phyloP scores from a whole-genome alignment of 1,140 invertebrate species.

The Apocrypta bakeri region DNA sequence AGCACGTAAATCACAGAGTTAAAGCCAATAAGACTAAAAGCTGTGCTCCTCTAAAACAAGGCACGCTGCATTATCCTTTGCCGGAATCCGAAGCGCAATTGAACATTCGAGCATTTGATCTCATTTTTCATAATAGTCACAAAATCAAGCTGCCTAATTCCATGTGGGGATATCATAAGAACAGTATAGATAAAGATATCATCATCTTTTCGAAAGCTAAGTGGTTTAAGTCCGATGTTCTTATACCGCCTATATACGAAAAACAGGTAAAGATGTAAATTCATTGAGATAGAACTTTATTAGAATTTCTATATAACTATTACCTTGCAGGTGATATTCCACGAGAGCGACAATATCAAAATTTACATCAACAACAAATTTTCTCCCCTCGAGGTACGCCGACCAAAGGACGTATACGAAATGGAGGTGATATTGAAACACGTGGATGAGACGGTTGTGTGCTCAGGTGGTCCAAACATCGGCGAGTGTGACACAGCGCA shows the following conservation, averaged over 20 bases:
- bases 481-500: constrained; percentile 28
- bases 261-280: constrained; percentile 31
- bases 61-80: constrained; percentile 11
- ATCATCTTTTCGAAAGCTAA: constrained; percentile 45
- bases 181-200: constrained; percentile 39
- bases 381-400: constrained; percentile 36
- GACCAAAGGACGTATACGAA: constrained; percentile 27
- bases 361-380: constrained; percentile 49
- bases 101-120: constrained; percentile 37
- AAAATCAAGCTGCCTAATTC: constrained; percentile 43
- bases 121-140: constrained; percentile 42
- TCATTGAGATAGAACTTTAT: neutral
- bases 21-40: neutral
- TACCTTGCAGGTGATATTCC: constrained; percentile 40
- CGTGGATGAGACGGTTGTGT: constrained; percentile 29
- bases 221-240: constrained; percentile 40
- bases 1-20: neutral
- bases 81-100: constrained; percentile 40
- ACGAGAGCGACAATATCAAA: constrained; percentile 42
- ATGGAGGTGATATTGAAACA: constrained; percentile 35
- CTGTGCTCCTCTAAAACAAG: neutral
- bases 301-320: neutral
- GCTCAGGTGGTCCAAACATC: constrained; percentile 36
- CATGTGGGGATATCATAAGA: constrained; percentile 49
- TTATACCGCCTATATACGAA: constrained; percentile 44